Evolutionary conservation across 2,797 vertebrate genomes (phyloP).

Genomic region (Heliangelus exortis): DNA sequence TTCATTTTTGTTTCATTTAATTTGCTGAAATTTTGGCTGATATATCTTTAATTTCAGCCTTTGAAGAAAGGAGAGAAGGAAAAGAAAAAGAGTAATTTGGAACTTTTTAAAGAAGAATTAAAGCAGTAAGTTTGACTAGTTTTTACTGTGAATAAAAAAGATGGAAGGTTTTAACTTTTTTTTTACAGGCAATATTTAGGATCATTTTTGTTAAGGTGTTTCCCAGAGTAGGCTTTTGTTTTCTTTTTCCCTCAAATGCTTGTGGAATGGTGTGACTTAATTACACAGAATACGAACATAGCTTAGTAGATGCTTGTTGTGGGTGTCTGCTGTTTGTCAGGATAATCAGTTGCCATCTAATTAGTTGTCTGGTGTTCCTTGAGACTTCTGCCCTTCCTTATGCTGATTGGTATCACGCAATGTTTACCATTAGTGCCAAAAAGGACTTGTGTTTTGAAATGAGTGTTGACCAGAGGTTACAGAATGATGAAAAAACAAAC

Average conservation of each 20-base stretch:
- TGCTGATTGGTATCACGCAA: neutral
- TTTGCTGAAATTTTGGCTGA: constrained; percentile 62
- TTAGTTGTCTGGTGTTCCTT: neutral
- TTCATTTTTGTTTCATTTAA: neutral
- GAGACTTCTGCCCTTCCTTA: neutral
- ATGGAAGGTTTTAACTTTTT: neutral
- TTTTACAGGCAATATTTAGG: neutral
- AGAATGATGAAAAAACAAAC: neutral
- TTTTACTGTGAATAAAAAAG: neutral
- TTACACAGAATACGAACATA: neutral
- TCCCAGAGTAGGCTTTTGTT: neutral
- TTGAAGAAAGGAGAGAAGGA: constrained; percentile 95
- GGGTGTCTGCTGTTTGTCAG: neutral
- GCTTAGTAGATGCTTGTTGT: neutral
- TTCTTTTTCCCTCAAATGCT: neutral
- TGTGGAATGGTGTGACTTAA: neutral
- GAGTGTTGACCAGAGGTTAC: neutral
- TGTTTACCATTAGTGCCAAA: neutral
- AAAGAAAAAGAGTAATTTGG: constrained; percentile 99
- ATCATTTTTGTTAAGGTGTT: neutral
- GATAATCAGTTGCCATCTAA: neutral
- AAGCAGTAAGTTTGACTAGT: constrained; percentile 89
- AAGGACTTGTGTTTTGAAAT: neutral
- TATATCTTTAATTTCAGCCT: constrained; percentile 80
- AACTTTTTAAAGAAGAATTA: constrained; percentile 98